Evolutionary conservation across 1,140 invertebrate species (phyloP).

Genomic region (Hyles vespertilio): DNA sequence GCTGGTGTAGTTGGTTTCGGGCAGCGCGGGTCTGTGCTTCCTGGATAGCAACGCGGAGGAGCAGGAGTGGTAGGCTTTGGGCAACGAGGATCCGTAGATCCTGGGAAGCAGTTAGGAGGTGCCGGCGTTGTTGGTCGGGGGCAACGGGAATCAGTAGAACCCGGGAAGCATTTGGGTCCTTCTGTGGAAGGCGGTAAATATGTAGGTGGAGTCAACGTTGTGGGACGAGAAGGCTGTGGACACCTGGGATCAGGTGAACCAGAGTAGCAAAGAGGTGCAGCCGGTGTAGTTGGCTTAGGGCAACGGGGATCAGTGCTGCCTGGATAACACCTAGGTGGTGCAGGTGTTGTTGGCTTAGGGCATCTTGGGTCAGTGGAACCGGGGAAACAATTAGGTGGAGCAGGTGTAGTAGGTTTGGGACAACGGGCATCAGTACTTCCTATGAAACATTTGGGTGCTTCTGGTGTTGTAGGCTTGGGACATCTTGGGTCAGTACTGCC

Average conservation of each 20-base stretch:
- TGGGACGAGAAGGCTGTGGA: constrained; percentile 28
- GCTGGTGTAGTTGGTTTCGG: constrained; percentile 34
- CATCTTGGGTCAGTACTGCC: constrained; percentile 56
- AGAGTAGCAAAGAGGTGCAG: constrained; percentile 40
- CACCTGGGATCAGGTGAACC: constrained; percentile 46
- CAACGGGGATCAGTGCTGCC: constrained; percentile 64
- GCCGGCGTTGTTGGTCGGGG: constrained; percentile 34
- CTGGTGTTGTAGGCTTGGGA: constrained; percentile 30
- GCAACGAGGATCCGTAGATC: constrained; percentile 59
- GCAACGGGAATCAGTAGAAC: constrained; percentile 51
- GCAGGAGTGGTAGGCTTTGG: constrained; percentile 29
- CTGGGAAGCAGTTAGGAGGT: constrained; percentile 53
- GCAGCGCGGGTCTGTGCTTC: constrained; percentile 11
- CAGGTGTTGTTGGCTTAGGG: constrained; percentile 23
- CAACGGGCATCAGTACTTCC: constrained; percentile 48
- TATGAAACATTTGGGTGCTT: constrained; percentile 26
- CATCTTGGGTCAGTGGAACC: constrained; percentile 46
- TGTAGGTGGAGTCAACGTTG: constrained; percentile 29
- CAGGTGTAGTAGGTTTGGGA: constrained; percentile 28
- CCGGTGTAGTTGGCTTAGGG: constrained; percentile 28
- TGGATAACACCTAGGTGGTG: constrained; percentile 49
- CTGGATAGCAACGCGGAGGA: constrained; percentile 25
- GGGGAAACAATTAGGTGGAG: constrained; percentile 43
- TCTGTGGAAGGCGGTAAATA: constrained; percentile 25
- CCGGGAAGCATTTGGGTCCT: constrained; percentile 42